These are phyloP conservation scores for Orchestia grillus DNA, from an alignment of 1,140 invertebrate genomes.

Conservation along the genomic window DNA sequence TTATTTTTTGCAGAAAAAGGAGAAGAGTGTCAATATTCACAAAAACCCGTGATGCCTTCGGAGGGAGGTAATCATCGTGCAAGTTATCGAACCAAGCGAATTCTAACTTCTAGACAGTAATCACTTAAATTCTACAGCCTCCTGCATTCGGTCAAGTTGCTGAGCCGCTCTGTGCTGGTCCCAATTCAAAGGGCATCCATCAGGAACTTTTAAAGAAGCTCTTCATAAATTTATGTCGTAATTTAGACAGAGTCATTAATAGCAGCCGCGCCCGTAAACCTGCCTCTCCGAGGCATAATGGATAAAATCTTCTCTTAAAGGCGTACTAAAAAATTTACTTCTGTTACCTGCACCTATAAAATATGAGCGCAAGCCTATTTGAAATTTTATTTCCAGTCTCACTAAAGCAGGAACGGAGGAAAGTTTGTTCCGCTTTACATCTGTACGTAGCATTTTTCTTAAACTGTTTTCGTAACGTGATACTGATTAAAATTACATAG, in stretches of 20 bases:
- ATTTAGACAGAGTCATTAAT: constrained; percentile 57
- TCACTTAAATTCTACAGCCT: background rate
- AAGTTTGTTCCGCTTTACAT: background rate
- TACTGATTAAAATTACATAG: background rate
- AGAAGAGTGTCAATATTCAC: background rate
- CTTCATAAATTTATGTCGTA: constrained; percentile 54
- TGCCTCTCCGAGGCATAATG: constrained; percentile 37
- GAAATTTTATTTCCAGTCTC: background rate
- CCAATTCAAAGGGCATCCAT: constrained; percentile 14
- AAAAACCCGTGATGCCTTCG: background rate
- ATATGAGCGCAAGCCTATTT: constrained; percentile 24
- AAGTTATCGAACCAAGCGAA: background rate
- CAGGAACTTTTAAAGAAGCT: constrained; percentile 42
- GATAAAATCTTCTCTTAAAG: constrained; percentile 31
- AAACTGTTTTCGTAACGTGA: background rate
- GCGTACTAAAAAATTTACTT: constrained; percentile 51
- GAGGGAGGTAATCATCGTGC: background rate
- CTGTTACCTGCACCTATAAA: constrained; percentile 45
- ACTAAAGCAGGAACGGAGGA: background rate
- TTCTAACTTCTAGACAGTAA: background rate
- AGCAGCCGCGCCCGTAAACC: constrained; percentile 50
- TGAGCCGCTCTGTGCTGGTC: background rate
- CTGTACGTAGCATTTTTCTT: background rate
- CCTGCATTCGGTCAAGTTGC: background rate
- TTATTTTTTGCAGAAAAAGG: background rate